Evolutionary conservation across 1,140 invertebrate genomes (phyloP).

Genomic region (Laupala kohalensis): DNA sequence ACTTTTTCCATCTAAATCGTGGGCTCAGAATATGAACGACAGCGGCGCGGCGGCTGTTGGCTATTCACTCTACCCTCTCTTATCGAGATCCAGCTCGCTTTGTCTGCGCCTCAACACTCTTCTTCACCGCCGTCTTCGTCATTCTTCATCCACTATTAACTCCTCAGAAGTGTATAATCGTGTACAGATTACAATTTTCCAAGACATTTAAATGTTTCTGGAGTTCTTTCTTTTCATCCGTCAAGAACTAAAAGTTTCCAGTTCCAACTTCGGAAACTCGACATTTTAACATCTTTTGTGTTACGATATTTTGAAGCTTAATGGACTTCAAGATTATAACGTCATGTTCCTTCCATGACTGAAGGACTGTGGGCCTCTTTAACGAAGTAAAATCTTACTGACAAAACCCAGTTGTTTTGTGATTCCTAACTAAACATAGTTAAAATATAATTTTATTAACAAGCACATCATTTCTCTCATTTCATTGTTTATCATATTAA

Average conservation of each 20-base stretch:
- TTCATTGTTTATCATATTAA: too few relatives aligned
- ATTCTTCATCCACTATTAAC: neutral
- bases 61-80: too few relatives aligned
- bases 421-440: too few relatives aligned
- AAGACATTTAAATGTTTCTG: neutral
- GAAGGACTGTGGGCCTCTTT: neutral
- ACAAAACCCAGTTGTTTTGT: too few relatives aligned
- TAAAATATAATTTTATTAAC: too few relatives aligned
- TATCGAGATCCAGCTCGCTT: too few relatives aligned
- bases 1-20: too few relatives aligned
- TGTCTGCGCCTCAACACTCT: neutral
- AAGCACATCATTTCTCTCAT: too few relatives aligned
- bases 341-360: neutral
- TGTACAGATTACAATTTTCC: neutral
- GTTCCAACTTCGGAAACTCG: neutral
- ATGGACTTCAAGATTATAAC: neutral
- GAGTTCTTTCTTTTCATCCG: neutral
- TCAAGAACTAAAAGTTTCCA: neutral
- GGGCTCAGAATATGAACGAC: too few relatives aligned
- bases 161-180: neutral
- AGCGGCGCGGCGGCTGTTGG: too few relatives aligned
- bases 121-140: neutral
- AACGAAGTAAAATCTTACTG: neutral
- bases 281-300: neutral
- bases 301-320: neutral